Conservation (phyloP, 1,140 invertebrate species). For the Pseudomyrmex flavicornis region DNA sequence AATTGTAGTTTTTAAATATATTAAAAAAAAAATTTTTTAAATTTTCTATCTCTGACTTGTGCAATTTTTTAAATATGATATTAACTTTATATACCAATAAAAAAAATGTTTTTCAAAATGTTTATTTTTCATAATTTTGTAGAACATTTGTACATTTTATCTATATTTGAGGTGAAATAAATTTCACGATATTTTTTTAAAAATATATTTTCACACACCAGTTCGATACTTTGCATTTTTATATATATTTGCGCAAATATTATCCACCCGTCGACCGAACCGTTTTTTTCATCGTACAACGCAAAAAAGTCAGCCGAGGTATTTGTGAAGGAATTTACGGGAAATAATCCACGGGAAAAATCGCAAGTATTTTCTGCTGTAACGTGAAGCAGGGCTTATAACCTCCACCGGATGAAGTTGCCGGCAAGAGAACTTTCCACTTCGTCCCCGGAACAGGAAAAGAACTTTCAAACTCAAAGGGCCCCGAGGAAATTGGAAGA, state of each 20-base stretch:
- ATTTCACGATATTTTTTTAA: neutral
- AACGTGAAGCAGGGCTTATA: conserved; percentile 17
- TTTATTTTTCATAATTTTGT: neutral
- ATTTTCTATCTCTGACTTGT: no score
- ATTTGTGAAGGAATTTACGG: conserved; percentile 64
- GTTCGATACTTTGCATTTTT: neutral
- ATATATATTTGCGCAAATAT: neutral
- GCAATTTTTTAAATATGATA: no score
- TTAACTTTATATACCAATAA: neutral
- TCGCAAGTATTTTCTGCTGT: conserved; percentile 34
- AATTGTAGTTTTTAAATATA: no score
- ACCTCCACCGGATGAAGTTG: conserved; percentile 25
- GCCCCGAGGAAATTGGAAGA: neutral
- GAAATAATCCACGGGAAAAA: conserved; percentile 40
- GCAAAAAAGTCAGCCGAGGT: conserved; percentile 62
- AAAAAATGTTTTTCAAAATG: neutral
- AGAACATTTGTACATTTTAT: neutral
- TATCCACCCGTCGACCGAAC: neutral
- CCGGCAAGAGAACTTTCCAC: conserved; percentile 27
- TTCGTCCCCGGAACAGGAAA: conserved; percentile 48
- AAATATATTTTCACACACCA: neutral
- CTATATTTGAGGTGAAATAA: neutral
- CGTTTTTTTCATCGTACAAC: conserved; percentile 7
- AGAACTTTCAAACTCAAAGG: conserved; percentile 63
- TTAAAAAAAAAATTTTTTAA: neutral